These are phyloP conservation scores for Sycophila texana DNA, from an alignment of 2,888 invertebrate species.

Conservation along the genomic window DNA sequence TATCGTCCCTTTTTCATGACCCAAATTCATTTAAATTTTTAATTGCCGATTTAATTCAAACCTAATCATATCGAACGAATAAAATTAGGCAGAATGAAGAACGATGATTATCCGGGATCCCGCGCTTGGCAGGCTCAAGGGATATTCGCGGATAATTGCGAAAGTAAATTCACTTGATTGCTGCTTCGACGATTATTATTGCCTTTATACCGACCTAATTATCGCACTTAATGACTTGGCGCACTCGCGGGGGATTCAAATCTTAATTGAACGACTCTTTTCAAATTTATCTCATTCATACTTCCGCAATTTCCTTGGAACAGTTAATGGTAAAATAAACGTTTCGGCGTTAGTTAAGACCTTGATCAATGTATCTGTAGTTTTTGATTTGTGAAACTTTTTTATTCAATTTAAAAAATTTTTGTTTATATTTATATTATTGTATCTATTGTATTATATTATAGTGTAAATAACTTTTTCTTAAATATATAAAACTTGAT, in stretches of 20 bases:
- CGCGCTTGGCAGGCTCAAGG: slow-evolving; percentile 11
- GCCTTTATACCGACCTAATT: slow-evolving; percentile 14
- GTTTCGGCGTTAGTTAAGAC: too few relatives aligned
- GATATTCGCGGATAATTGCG: slow-evolving; percentile 37
- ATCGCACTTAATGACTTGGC: slow-evolving; percentile 34
- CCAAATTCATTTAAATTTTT: background rate
- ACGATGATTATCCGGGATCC: slow-evolving; percentile 3
- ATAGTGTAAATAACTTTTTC: too few relatives aligned
- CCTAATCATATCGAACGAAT: slow-evolving; percentile 3
- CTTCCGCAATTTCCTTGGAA: background rate
- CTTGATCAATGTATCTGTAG: too few relatives aligned
- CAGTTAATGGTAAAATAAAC: too few relatives aligned
- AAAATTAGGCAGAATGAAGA: slow-evolving; percentile 13
- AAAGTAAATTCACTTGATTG: slow-evolving; percentile 41
- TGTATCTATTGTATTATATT: too few relatives aligned
- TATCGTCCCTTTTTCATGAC: too few relatives aligned
- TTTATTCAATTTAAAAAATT: too few relatives aligned
- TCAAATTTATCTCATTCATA: background rate
- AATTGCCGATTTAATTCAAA: background rate
- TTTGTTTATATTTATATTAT: too few relatives aligned
- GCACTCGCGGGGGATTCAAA: slow-evolving; percentile 19
- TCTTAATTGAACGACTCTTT: slow-evolving; percentile 31
- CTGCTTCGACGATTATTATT: slow-evolving; percentile 39
- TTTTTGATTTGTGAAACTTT: too few relatives aligned
- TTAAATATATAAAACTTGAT: too few relatives aligned